Percentiles rank a stretch among this genome's conserved stretches.
Evolutionary conservation across 2,797 vertebrate genomes (phyloP).

Genomic region (Streptopelia turtur): DNA sequence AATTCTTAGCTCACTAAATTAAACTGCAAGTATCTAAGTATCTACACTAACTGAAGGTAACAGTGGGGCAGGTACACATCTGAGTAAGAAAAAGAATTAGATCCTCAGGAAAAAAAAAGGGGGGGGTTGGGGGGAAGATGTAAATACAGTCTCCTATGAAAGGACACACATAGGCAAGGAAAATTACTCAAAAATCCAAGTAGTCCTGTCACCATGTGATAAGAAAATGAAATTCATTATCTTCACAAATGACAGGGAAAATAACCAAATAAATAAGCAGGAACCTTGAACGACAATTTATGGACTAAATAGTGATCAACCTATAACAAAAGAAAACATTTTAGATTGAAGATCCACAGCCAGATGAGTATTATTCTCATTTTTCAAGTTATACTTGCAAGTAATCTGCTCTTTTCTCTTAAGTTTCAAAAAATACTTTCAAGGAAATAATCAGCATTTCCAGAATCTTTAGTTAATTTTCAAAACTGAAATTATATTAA

Average conservation of each 20-base stretch:
- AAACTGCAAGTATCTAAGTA: neutral
- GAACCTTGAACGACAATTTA: neutral
- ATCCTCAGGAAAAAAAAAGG: neutral
- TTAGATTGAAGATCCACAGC: neutral
- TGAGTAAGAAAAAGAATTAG: neutral
- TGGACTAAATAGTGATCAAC: neutral
- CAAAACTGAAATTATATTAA: neutral
- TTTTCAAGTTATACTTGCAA: neutral
- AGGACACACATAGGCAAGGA: neutral
- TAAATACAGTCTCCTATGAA: neutral
- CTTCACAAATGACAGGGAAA: neutral
- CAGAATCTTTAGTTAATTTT: neutral
- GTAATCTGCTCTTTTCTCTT: neutral
- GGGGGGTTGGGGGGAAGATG: too few relatives aligned
- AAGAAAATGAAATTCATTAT: neutral
- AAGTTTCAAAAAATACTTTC: neutral
- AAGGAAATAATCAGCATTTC: neutral
- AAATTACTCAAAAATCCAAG: neutral
- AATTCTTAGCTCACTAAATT: neutral
- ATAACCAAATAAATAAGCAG: neutral
- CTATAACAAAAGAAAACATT: neutral
- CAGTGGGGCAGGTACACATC: fast-evolving
- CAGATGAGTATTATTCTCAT: neutral
- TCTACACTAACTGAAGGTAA: neutral
- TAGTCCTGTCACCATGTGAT: neutral